Evolutionary conservation across 2,888 invertebrate genomes (phyloP), one percentile per base, ranked within the genome.

Genomic region (Drosophila nigritarsus): DNA sequence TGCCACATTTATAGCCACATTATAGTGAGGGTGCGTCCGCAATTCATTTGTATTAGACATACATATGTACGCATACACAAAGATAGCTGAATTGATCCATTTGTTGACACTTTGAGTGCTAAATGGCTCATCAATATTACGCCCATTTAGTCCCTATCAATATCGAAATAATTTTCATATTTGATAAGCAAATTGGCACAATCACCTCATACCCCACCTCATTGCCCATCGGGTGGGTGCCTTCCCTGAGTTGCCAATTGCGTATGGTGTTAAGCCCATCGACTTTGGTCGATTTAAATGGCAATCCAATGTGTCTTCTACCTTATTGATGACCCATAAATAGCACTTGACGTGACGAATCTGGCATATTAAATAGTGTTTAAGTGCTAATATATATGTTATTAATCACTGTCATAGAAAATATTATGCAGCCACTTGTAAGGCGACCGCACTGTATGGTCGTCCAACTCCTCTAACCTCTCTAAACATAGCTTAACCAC

Each of bases 111-210:
- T 54, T 11, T 30, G 36, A n/a, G 50, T 58, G 71, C 51, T 24
- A 65, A 70, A 76, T 83, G 79, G 61, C 66, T 40, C 80, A 59
- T 55, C 62, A 74, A 69, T 65, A 66, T 80, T 30, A 58, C 62
- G 55, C 68, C 62, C 68, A 69, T 68, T 78, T 82, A 45, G 68
- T 11, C 45, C 54, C 53, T 68, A 75, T 69, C 72, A 76, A 66
- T 68, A 62, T 63, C 51, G 49, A 61, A 74, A 78, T 73, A 71
- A 87, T 76, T 71, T 65, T 65, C 67, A 73, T 74, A 79, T 69
- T 83, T 73, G 79, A 78, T 80, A 80, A 80, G 73, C 78, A 78
- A 82, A 76, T 76, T 74, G 72, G 29, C 59, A 34, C 38, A 38
- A 55, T 29, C 18, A 49, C 38, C 54, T 40, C 27, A n/a, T 27